Conservation (phyloP, 2,797 vertebrate species). For the Potorous gilbertii region DNA sequence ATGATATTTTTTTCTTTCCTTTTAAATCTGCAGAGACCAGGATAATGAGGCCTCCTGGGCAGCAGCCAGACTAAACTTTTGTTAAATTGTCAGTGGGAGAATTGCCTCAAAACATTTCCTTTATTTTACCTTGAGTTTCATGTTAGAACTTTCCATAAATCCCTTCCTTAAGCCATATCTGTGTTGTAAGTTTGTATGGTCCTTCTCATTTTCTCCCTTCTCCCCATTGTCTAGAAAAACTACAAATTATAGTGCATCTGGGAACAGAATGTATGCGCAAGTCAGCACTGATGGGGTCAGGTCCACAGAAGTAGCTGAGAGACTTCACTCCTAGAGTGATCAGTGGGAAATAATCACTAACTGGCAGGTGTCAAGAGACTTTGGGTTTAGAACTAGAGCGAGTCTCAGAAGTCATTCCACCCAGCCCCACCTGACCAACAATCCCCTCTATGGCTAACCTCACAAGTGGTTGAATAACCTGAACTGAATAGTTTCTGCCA, state of each 20-base stretch:
- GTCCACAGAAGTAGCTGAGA: neutral
- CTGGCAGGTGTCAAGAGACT: neutral
- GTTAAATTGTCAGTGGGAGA: conserved; percentile 52
- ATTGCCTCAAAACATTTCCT: conserved; percentile 60
- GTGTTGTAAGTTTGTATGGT: conserved; percentile 25
- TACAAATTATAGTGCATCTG: conserved; percentile 26
- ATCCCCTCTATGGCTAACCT: neutral
- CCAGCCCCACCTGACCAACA: neutral
- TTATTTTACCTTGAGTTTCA: conserved; percentile 68
- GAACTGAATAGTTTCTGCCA: neutral
- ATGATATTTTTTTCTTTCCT: conserved; percentile 59
- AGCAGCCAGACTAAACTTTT: conserved; percentile 64
- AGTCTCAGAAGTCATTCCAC: neutral
- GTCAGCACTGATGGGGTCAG: neutral
- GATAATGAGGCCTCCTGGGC: conserved; percentile 72
- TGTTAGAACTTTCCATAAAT: conserved; percentile 39
- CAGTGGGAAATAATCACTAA: neutral
- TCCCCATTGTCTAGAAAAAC: conserved; percentile 24
- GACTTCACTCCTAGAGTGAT: neutral
- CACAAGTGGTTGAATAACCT: neutral
- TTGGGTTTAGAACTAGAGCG: neutral
- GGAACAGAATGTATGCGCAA: conserved; percentile 48
- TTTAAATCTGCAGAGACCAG: conserved; percentile 49
- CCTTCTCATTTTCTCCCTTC: neutral
- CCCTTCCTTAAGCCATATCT: conserved; percentile 24